Conservation (phyloP, 2,888 invertebrate genomes). For the Xestia ashworthii region DNA sequence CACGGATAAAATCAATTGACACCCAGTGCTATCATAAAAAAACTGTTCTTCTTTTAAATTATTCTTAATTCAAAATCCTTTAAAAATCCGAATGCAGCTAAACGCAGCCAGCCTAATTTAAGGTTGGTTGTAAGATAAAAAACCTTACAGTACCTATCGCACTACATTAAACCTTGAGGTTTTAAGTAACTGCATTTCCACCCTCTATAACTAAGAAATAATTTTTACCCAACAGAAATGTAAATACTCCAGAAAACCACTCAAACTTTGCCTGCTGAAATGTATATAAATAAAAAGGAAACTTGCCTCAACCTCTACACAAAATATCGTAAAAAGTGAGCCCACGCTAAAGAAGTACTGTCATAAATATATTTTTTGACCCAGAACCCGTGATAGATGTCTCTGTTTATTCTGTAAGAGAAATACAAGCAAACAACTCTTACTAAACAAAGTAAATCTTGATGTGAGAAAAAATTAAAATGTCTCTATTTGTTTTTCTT, state of each 20-base stretch:
- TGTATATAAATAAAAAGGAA: conserved; percentile 38
- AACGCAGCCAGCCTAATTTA: not conserved
- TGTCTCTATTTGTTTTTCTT: conserved; percentile 9
- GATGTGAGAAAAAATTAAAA: conserved; percentile 27
- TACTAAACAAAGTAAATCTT: conserved; percentile 39
- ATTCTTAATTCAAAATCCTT: not conserved
- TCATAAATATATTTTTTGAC: conserved; percentile 62
- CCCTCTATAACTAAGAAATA: not conserved
- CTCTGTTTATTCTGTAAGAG: conserved; percentile 43
- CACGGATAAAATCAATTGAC: too few relatives aligned
- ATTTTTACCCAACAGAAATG: conserved; percentile 6
- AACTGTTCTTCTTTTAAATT: too few relatives aligned
- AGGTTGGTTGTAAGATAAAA: not conserved
- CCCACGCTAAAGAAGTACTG: conserved; percentile 24
- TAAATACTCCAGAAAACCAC: conserved; percentile 16
- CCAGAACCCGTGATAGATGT: conserved; percentile 54
- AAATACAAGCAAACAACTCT: conserved; percentile 24
- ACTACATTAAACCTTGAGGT: not conserved
- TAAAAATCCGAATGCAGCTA: not conserved
- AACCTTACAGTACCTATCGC: not conserved
- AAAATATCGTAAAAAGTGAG: conserved; percentile 50
- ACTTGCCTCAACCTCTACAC: conserved; percentile 13
- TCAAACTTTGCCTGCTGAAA: conserved; percentile 27
- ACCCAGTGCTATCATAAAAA: too few relatives aligned
- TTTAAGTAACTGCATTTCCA: not conserved